Percentiles rank a stretch among this genome's conserved stretches.
These are phyloP conservation scores for Calvadosia cruxmelitensis DNA, from an alignment of 30 jellyfish, hydroid and myxozoan genomes.

Conservation along the genomic window DNA sequence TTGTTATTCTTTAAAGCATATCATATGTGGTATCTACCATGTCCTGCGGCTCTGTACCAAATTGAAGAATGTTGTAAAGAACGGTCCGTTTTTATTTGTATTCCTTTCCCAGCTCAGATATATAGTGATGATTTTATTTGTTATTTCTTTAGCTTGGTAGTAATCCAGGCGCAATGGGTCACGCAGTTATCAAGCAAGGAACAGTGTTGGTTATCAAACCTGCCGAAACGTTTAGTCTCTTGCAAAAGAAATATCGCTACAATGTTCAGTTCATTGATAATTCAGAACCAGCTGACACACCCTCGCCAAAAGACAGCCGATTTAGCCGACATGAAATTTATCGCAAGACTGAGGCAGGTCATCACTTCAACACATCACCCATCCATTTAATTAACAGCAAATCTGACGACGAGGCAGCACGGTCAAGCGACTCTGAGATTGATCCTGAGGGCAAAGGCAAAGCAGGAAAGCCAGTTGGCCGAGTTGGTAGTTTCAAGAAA, in stretches of 20 bases:
- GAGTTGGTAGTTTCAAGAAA: not conserved
- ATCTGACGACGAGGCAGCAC: not conserved
- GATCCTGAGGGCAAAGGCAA: not conserved
- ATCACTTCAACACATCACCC: not conserved
- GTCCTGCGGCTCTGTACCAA: no score
- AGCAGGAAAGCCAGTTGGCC: not conserved
- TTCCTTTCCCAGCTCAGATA: no score
- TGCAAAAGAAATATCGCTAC: constrained; percentile 34
- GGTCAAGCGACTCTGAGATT: not conserved
- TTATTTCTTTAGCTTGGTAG: constrained; percentile 33
- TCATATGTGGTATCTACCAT: no score
- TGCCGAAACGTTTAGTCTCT: constrained; percentile 17
- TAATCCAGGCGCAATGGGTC: constrained; percentile 50
- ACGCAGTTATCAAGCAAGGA: not conserved
- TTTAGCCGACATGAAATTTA: not conserved
- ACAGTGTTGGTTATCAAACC: not conserved
- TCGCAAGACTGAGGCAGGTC: not conserved
- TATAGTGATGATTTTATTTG: no score
- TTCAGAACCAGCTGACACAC: not conserved
- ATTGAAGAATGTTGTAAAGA: no score
- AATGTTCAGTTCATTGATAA: constrained; percentile 52
- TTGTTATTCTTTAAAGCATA: no score
- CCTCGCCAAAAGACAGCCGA: constrained; percentile 4
- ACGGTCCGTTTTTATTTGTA: no score
- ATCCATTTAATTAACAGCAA: not conserved